Base-by-base conservation (phyloP, 2,797 vertebrate species). In the Eurystomus glaucurus region DNA sequence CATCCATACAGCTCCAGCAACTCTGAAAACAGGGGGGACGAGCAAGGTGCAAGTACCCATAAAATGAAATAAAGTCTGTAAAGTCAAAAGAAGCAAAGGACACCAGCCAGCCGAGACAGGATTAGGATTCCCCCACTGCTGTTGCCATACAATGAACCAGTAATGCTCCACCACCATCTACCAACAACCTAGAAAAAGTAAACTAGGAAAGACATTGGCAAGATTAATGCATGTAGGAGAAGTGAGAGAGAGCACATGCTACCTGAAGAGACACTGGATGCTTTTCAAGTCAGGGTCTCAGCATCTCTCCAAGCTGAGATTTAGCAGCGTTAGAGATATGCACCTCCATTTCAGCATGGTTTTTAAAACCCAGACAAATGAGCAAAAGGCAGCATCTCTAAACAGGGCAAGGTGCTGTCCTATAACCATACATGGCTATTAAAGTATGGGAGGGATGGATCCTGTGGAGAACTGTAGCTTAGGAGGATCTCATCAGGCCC, bases 51-150 rank as follows among this genome's bases (percentile, higher is more conserved):
- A 70, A 58, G 21, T 18, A 71, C 6, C 20, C 14, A 33, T 25
- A 58, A 77, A 77, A 81, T 45, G 6, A 82, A 84, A 45, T 21
- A n/a, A 71, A 61, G 22, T 12, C 9, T 48, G 20, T 25, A 18
- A 68, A 62, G 51, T 20, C 48, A 85, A 66, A 85, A 41, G 74
- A 95, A 92, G 46, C 10, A 74, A 88, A 92, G 80, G 76, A 46
- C 6, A 74, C 57, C 55, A 91, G 29, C 22, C 50, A 77, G 7
- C 18, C 6, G 33, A 77, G 55, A 51, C 13, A 43, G 60, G n/a
- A 78, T 57, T 55, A 68, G 57, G 48, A 71, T 39, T 78, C 20
- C 20, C 57, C 26, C 33, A 23, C 52, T 57, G 31, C 4, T 2
- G 0, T 31, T 85, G 51, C 37, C 16, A 14, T 11, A 48, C 21